These are phyloP conservation scores for Mythimna vitellina DNA, from an alignment of 2,888 invertebrate genomes.

Conservation along the genomic window DNA sequence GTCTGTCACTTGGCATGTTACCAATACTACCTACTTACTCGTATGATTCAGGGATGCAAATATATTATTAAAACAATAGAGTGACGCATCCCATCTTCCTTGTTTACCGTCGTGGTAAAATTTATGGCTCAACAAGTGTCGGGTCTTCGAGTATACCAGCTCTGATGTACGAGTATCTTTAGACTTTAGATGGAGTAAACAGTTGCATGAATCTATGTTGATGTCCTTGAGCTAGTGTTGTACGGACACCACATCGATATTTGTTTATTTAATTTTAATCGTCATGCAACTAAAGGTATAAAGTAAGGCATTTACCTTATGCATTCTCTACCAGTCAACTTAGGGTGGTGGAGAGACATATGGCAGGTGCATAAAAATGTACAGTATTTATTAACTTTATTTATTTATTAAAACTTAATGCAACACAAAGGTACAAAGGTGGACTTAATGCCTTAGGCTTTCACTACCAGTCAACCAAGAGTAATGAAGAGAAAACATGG, in stretches of 20 bases:
- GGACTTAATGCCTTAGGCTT: no score
- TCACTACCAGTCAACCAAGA: no score
- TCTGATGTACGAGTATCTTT: conserved; percentile 48
- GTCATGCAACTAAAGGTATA: no score
- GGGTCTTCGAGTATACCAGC: conserved; percentile 45
- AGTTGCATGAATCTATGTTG: conserved; percentile 50
- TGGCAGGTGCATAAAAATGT: no score
- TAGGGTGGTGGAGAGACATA: no score
- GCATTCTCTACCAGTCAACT: no score
- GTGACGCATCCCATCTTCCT: conserved; percentile 77
- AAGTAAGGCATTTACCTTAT: no score
- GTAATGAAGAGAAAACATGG: no score
- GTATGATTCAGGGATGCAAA: conserved; percentile 68
- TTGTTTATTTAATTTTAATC: no score
- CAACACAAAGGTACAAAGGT: no score
- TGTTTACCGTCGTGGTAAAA: conserved; percentile 72
- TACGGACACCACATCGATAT: neutral
- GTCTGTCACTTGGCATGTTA: conserved; percentile 57
- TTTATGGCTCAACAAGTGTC: conserved; percentile 77
- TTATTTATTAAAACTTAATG: no score
- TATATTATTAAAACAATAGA: conserved; percentile 77
- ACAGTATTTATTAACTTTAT: no score
- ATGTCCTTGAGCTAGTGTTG: conserved; percentile 56
- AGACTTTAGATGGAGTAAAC: conserved; percentile 57
- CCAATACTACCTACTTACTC: conserved; percentile 41